Evolutionary conservation across 2,113 vertebrate species (phyloP).

Genomic region (Microcebus griseorufus): DNA sequence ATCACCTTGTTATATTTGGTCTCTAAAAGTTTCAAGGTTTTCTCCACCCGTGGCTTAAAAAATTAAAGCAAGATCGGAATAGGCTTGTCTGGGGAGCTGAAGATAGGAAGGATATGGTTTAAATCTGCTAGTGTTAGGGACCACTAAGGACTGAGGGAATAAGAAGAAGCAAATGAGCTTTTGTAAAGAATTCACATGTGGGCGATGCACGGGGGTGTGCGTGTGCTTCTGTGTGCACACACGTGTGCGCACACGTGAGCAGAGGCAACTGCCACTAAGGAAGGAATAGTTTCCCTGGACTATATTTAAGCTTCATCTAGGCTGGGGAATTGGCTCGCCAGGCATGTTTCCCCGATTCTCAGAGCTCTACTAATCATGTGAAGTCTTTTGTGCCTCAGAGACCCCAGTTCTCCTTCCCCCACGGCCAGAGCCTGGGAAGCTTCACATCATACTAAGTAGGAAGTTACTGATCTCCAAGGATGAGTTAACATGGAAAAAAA

Average conservation of each 20-base stretch:
- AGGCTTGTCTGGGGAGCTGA: not conserved
- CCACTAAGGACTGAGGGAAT: not conserved
- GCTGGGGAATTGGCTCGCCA: not conserved
- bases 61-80: not conserved
- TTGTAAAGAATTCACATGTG: not conserved
- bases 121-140: not conserved
- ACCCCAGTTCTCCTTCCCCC: not conserved
- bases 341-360: not conserved
- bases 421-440: not conserved
- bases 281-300: not conserved
- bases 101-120: not conserved
- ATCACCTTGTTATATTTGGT: not conserved
- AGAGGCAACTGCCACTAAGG: constrained; percentile 17
- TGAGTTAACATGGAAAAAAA: not conserved
- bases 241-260: not conserved
- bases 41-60: not conserved
- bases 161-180: not conserved
- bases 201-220: fast-evolving
- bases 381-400: constrained; percentile 16
- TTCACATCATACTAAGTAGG: not conserved
- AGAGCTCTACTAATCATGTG: constrained; percentile 1
- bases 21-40: constrained; percentile 32
- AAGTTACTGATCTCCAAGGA: constrained; percentile 52
- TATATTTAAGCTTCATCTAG: constrained; percentile 42
- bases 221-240: not conserved